These are phyloP conservation scores for Triops longicaudatus DNA, from an alignment of 1,140 invertebrate genomes.

Conservation along the genomic window DNA sequence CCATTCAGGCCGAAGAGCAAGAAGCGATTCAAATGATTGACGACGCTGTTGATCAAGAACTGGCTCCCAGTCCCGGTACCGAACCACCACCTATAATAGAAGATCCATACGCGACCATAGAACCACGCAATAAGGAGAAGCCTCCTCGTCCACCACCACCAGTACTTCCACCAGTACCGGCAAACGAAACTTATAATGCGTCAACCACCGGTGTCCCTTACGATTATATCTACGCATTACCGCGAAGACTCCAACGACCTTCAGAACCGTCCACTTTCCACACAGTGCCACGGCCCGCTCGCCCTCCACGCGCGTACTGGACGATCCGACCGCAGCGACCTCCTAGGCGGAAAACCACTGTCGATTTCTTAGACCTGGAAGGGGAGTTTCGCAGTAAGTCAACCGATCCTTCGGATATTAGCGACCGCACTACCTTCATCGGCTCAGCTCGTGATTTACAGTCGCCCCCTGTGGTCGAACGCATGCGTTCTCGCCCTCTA, in stretches of 20 bases:
- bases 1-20: background rate
- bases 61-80: background rate
- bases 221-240: conserved; percentile 24
- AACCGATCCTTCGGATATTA: background rate
- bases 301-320: conserved; percentile 22
- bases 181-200: conserved; percentile 13
- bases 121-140: background rate
- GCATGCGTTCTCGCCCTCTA: conserved; percentile 25
- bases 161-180: conserved; percentile 3
- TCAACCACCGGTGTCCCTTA: conserved; percentile 16
- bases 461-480: conserved; percentile 21
- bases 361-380: background rate
- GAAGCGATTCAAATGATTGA: background rate
- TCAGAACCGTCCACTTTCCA: background rate
- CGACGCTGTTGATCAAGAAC: background rate
- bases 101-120: conserved; percentile 23
- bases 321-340: conserved; percentile 29
- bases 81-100: background rate
- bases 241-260: conserved; percentile 15
- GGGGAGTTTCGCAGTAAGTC: background rate
- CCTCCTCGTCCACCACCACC: conserved; percentile 26
- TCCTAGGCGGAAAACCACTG: conserved; percentile 18
- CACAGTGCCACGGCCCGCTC: background rate
- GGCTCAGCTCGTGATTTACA: conserved; percentile 23
- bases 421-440: background rate